A percentile compares a stretch with the other conserved stretches of the same genome.
Conservation (phyloP, 2,113 vertebrate species). For the Nycticebus coucang region DNA sequence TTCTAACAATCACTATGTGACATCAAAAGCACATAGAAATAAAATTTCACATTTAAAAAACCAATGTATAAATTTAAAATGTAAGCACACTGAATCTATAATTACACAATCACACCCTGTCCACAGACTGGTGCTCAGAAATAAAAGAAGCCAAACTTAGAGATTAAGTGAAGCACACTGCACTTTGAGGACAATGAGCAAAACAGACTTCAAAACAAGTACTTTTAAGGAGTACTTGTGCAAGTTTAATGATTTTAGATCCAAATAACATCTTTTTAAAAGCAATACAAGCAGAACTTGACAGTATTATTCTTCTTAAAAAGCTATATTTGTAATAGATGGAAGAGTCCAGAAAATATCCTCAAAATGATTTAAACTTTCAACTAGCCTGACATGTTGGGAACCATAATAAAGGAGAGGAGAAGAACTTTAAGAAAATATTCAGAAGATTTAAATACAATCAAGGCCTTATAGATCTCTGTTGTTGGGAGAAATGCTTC, state of each 20-base stretch:
- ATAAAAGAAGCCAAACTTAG: slow-evolving; percentile 44
- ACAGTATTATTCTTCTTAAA: not conserved
- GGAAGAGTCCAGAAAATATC: slow-evolving; percentile 48
- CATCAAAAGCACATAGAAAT: not conserved
- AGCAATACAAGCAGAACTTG: slow-evolving; percentile 3
- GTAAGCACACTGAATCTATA: slow-evolving; percentile 46
- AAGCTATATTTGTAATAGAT: slow-evolving; percentile 32
- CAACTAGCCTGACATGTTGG: slow-evolving; percentile 27
- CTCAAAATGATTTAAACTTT: slow-evolving; percentile 60
- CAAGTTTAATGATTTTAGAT: slow-evolving; percentile 44
- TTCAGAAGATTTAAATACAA: slow-evolving; percentile 50
- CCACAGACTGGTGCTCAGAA: slow-evolving; percentile 47
- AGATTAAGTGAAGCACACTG: slow-evolving; percentile 41
- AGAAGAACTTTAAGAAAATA: slow-evolving; percentile 44
- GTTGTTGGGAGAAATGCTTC: slow-evolving; percentile 35
- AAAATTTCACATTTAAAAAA: slow-evolving; percentile 57
- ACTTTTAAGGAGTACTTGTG: not conserved
- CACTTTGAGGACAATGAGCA: slow-evolving; percentile 38
- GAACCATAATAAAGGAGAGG: slow-evolving; percentile 38
- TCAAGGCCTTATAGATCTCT: slow-evolving; percentile 34
- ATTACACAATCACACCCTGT: slow-evolving; percentile 21
- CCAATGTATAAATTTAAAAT: slow-evolving; percentile 32
- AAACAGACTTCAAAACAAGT: slow-evolving; percentile 44
- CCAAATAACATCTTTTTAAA: slow-evolving; percentile 39
- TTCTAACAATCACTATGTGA: slow-evolving; percentile 39